These are phyloP conservation scores for Achlya flavicornis DNA, from an alignment of 2,888 invertebrate genomes.

Conservation along the genomic window DNA sequence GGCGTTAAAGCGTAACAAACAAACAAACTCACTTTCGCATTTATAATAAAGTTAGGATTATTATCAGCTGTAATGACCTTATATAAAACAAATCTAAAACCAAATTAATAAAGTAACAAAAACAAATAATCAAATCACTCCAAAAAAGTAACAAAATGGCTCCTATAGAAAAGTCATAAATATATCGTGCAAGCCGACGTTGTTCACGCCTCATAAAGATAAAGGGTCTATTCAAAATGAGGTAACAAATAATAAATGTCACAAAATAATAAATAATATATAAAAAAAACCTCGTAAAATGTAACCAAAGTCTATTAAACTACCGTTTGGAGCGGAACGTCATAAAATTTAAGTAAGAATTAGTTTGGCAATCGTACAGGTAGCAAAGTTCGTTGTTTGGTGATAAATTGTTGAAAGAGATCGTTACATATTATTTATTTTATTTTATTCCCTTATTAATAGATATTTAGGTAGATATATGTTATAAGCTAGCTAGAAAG, in stretches of 20 bases:
- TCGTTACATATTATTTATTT: not conserved
- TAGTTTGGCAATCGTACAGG: constrained; percentile 22
- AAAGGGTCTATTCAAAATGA: constrained; percentile 35
- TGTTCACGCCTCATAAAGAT: constrained; percentile 59
- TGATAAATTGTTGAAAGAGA: constrained; percentile 1
- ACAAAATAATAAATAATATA: constrained; percentile 45
- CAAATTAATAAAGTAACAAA: too few species aligned
- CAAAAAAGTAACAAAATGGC: constrained; percentile 24
- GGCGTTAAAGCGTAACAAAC: too few species aligned
- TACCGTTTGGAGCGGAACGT: constrained; percentile 30
- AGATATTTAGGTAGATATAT: not conserved
- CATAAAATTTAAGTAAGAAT: constrained; percentile 12
- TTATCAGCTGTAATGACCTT: too few species aligned
- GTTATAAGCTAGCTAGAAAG: too few species aligned
- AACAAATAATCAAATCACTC: constrained; percentile 22
- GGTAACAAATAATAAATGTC: constrained; percentile 64
- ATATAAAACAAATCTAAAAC: too few species aligned
- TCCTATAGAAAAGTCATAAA: constrained; percentile 21
- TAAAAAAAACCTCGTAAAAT: constrained; percentile 23
- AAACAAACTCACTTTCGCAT: too few species aligned
- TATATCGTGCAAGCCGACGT: constrained; percentile 35
- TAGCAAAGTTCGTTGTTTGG: constrained; percentile 16
- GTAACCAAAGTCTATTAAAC: constrained; percentile 44
- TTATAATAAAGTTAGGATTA: too few species aligned
- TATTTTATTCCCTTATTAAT: not conserved